Percentiles rank a stretch among this genome's conserved stretches.
Evolutionary conservation across 2,888 invertebrate genomes (phyloP).

Genomic region (Hydropsyche betteni): DNA sequence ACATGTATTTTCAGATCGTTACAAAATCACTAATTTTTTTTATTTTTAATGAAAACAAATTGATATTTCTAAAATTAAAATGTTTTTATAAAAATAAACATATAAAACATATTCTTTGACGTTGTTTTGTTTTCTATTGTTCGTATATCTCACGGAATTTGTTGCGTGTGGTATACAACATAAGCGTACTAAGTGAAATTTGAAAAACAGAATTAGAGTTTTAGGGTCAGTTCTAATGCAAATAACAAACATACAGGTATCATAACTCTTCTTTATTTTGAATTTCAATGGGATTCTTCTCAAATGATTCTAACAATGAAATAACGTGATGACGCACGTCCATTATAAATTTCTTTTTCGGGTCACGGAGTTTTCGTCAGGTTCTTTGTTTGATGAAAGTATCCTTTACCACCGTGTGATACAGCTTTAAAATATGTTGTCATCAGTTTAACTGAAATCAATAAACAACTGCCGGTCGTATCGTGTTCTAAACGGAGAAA

Average conservation of each 20-base stretch:
- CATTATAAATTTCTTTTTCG: slow-evolving; percentile 1
- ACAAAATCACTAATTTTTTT: too few species aligned
- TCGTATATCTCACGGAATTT: too few species aligned
- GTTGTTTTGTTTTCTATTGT: too few species aligned
- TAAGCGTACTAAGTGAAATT: too few species aligned
- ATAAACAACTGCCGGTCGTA: slow-evolving; percentile 17
- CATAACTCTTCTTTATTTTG: slow-evolving; percentile 7
- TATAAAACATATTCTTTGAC: too few species aligned
- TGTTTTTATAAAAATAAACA: too few species aligned
- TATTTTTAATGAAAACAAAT: too few species aligned
- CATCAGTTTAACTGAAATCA: neutral
- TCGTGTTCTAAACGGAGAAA: slow-evolving; percentile 9
- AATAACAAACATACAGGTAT: neutral
- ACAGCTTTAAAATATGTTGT: slow-evolving; percentile 1
- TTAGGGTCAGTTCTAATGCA: slow-evolving; percentile 1
- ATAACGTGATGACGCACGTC: slow-evolving; percentile 23
- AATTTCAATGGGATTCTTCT: slow-evolving; percentile 19
- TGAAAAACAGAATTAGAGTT: too few species aligned
- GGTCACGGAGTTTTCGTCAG: too few species aligned
- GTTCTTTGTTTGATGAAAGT: neutral
- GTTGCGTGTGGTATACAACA: too few species aligned
- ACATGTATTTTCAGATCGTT: too few species aligned
- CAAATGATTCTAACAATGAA: slow-evolving; percentile 8
- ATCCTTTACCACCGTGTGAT: neutral
- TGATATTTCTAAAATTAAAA: too few species aligned